Percentiles rank a stretch among this genome's conserved stretches.
Evolutionary conservation across 2,888 invertebrate species (phyloP).

Genomic region (Erannis defoliaria): DNA sequence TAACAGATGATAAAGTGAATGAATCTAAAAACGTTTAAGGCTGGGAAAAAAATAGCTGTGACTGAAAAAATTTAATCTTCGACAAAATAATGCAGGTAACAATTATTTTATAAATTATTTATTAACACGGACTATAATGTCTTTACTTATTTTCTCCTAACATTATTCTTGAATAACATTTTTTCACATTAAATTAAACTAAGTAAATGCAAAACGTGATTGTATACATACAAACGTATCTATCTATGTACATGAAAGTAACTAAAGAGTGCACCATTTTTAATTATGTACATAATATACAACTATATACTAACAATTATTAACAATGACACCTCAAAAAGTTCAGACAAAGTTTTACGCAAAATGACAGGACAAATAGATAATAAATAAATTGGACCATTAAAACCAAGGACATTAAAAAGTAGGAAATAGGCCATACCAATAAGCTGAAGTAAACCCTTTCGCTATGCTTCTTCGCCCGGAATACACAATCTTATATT

Average conservation of each 20-base stretch:
- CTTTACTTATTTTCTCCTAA: slow-evolving; percentile 40
- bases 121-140: slow-evolving; percentile 27
- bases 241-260: slow-evolving; percentile 64
- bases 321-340: slow-evolving; percentile 69
- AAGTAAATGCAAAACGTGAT: slow-evolving; percentile 54
- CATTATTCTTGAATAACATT: slow-evolving; percentile 36
- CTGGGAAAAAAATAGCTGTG: no score
- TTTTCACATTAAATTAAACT: slow-evolving; percentile 46
- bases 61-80: no score
- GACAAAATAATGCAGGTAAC: neutral
- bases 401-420: slow-evolving; percentile 10
- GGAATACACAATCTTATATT: no score
- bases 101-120: slow-evolving; percentile 4
- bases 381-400: slow-evolving; percentile 66
- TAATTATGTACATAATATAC: slow-evolving; percentile 81
- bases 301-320: slow-evolving; percentile 76
- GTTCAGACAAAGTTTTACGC: slow-evolving; percentile 34
- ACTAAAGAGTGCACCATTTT: slow-evolving; percentile 79
- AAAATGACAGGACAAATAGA: slow-evolving; percentile 23
- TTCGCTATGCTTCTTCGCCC: no score
- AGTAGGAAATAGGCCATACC: neutral
- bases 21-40: no score
- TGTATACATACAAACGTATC: slow-evolving; percentile 55
- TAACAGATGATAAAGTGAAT: no score
- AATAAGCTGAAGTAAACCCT: no score